Evolutionary conservation across 2,113 vertebrate genomes (phyloP).

Genomic region (Carassius auratus): DNA sequence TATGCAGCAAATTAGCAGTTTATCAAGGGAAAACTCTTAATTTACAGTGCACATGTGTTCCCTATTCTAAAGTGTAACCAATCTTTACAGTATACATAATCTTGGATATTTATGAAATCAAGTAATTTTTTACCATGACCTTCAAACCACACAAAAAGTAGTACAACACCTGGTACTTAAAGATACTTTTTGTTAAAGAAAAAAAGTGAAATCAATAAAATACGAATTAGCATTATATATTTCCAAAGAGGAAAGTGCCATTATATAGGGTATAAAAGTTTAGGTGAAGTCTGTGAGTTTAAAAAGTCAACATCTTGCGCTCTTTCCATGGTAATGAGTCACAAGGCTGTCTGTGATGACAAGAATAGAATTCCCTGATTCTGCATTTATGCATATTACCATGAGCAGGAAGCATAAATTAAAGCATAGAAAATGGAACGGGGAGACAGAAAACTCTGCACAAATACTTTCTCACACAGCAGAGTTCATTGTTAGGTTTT

Average conservation of each 20-base stretch:
- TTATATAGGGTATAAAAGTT: constrained; percentile 37
- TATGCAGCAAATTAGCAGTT: too few species aligned
- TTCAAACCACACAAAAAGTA: not conserved
- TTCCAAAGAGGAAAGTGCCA: constrained; percentile 36
- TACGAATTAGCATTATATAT: constrained; percentile 38
- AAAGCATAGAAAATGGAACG: constrained; percentile 61
- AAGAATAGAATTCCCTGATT: constrained; percentile 54
- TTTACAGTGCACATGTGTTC: too few species aligned
- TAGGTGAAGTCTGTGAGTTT: constrained; percentile 36
- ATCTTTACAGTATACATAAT: not conserved
- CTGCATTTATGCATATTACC: constrained; percentile 52
- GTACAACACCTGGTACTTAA: not conserved
- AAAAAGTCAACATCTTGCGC: constrained; percentile 36
- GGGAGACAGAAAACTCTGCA: constrained; percentile 24
- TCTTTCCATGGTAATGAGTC: constrained; percentile 49
- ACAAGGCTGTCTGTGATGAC: constrained; percentile 43
- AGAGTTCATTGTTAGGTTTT: constrained; percentile 15
- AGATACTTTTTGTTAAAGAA: not conserved
- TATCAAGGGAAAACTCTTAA: too few species aligned
- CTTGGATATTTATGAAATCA: not conserved
- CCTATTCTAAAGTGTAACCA: too few species aligned
- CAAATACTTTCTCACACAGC: constrained; percentile 31
- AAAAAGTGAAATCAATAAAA: not conserved
- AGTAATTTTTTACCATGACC: not conserved
- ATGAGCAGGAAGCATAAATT: constrained; percentile 48